These are phyloP conservation scores for Pica pica DNA, from an alignment of 2,113 vertebrate genomes.

Conservation along the genomic window DNA sequence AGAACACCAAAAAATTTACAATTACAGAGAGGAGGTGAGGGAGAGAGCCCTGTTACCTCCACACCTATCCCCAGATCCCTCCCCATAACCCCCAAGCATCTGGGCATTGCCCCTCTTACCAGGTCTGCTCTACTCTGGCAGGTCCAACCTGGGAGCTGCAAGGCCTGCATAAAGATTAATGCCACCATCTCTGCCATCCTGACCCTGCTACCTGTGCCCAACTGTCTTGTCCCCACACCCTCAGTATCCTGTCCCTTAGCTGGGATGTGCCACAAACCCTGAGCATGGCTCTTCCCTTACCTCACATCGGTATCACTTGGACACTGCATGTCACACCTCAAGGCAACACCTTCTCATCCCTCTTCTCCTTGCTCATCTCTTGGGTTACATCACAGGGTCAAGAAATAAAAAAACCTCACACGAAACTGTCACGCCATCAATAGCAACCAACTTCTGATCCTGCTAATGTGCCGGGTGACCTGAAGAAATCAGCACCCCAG, in stretches of 20 bases:
- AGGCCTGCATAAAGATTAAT: background rate
- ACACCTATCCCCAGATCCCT: background rate
- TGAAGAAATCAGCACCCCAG: rapidly evolving
- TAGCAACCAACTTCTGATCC: background rate
- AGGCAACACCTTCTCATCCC: background rate
- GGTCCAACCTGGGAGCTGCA: background rate
- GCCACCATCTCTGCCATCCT: background rate
- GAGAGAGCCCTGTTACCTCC: background rate
- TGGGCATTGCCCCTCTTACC: rapidly evolving
- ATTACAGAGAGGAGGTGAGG: background rate
- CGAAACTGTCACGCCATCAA: rapidly evolving
- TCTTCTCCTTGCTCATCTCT: rapidly evolving
- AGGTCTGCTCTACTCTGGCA: background rate
- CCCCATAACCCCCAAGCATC: rapidly evolving
- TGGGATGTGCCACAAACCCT: background rate
- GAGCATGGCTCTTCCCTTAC: background rate
- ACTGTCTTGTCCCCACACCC: background rate
- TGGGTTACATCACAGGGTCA: rapidly evolving
- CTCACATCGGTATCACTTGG: rapidly evolving
- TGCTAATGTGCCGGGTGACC: rapidly evolving
- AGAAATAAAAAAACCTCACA: background rate
- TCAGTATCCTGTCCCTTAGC: background rate
- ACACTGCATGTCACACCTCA: background rate
- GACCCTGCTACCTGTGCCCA: background rate
- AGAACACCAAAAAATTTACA: background rate